These are phyloP conservation scores for Scaptodrosophila latifasciaeformis DNA, from an alignment of 2,888 invertebrate species.

Conservation along the genomic window DNA sequence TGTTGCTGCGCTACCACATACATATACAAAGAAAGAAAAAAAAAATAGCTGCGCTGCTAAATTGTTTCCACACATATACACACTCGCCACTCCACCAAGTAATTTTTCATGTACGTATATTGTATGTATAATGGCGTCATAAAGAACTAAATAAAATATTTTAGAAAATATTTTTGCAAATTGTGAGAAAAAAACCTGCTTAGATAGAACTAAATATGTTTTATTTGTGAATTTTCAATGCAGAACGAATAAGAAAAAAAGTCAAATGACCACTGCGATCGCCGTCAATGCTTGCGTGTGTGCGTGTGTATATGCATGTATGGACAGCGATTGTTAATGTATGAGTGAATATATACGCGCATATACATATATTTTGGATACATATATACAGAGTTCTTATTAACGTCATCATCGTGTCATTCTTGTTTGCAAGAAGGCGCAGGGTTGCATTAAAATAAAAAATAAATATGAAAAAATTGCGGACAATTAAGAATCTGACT, in stretches of 20 bases:
- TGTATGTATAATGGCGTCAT: constrained; percentile 62
- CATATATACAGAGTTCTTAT: constrained; percentile 59
- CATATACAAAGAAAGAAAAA: constrained; percentile 2
- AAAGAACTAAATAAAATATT: constrained; percentile 42
- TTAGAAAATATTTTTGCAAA: too few relatives aligned
- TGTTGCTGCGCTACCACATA: constrained; percentile 42
- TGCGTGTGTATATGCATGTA: constrained; percentile 30
- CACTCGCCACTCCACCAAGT: constrained; percentile 46
- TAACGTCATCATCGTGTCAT: constrained; percentile 74
- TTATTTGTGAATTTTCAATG: constrained; percentile 63
- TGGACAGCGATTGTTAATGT: constrained; percentile 29
- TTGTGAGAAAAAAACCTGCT: constrained; percentile 37
- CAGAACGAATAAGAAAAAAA: constrained; percentile 44
- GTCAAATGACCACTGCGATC: constrained; percentile 58
- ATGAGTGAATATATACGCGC: constrained; percentile 30
- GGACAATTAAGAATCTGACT: too few relatives aligned
- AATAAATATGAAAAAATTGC: not conserved
- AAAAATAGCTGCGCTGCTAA: constrained; percentile 33
- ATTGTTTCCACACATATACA: constrained; percentile 46
- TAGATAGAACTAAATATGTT: constrained; percentile 47
- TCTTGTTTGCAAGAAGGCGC: constrained; percentile 60
- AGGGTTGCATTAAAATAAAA: constrained; percentile 51
- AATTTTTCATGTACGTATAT: constrained; percentile 51
- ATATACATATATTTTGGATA: constrained; percentile 46
- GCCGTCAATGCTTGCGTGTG: constrained; percentile 36